These are phyloP conservation scores for Passer montanus DNA, from an alignment of 2,113 vertebrate species.

Conservation along the genomic window DNA sequence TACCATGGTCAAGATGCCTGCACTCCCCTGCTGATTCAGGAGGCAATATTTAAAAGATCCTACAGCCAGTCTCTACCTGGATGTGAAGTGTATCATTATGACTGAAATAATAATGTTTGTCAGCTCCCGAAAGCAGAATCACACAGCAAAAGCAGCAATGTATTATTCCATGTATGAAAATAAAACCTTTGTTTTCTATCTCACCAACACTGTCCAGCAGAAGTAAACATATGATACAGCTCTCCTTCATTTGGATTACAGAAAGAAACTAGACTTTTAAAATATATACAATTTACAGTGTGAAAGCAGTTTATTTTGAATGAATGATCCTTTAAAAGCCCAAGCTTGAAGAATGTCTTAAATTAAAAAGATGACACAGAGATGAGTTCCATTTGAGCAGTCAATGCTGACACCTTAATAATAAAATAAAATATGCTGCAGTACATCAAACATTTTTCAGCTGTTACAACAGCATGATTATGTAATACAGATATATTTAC, in stretches of 20 bases:
- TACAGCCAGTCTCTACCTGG: fast-evolving
- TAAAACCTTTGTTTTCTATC: neutral
- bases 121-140: neutral
- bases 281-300: neutral
- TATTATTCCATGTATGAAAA: neutral
- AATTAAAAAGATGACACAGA: conserved; percentile 3
- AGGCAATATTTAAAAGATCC: neutral
- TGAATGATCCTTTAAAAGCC: neutral
- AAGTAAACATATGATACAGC: neutral
- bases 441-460: neutral
- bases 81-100: neutral
- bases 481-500: neutral
- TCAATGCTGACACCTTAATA: neutral
- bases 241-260: neutral
- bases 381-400: neutral
- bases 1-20: neutral
- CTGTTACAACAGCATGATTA: neutral
- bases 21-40: neutral
- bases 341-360: neutral
- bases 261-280: neutral
- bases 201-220: neutral
- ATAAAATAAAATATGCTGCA: neutral
- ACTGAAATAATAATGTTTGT: neutral
- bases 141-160: neutral
- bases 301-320: neutral